These are phyloP conservation scores for Camelus dromedarius DNA, from an alignment of 2,113 vertebrate species.

Conservation along the genomic window DNA sequence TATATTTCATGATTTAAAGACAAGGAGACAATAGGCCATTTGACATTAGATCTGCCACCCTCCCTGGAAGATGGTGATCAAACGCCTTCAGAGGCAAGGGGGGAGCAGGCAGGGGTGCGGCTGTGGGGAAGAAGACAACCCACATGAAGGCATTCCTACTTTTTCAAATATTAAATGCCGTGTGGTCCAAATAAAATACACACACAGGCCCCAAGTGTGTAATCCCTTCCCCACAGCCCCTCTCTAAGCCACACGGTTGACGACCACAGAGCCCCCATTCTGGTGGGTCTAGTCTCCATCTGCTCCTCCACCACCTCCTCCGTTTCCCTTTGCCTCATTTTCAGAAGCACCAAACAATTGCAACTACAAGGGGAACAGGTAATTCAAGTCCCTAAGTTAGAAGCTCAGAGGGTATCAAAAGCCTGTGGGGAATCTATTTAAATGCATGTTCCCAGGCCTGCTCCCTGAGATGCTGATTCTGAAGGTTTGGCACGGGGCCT, in stretches of 20 bases:
- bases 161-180: not conserved
- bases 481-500: not conserved
- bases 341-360: not conserved
- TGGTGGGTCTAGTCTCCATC: not conserved
- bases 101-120: not conserved
- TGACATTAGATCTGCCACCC: not conserved
- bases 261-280: not conserved
- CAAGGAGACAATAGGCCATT: not conserved
- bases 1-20: slow-evolving; percentile 9
- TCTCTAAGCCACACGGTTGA: not conserved
- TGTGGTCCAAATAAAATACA: not conserved
- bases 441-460: not conserved
- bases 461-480: not conserved
- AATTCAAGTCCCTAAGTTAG: not conserved
- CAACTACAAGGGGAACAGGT: not conserved
- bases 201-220: not conserved
- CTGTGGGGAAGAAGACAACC: not conserved
- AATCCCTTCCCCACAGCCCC: not conserved
- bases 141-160: not conserved
- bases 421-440: not conserved
- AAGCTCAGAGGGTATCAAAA: not conserved
- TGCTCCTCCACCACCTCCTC: not conserved
- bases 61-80: not conserved
- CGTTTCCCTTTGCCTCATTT: not conserved
- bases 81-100: not conserved